Percentiles rank a stretch among this genome's conserved stretches.
Evolutionary conservation across 2,888 invertebrate genomes (phyloP).

Genomic region (Megaustenia siamemsis): DNA sequence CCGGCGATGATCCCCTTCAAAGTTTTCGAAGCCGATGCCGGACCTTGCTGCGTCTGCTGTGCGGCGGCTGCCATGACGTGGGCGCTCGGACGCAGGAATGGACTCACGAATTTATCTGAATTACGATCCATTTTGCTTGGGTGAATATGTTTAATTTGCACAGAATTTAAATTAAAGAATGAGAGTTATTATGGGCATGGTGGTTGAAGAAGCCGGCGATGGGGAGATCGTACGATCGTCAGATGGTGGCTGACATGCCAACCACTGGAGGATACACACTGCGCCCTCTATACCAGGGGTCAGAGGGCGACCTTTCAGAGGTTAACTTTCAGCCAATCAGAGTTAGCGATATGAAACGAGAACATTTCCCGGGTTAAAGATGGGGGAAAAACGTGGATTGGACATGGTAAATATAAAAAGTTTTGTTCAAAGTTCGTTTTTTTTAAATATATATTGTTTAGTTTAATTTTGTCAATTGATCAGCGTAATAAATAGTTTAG

Average conservation of each 20-base stretch:
- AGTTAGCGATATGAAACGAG: no score
- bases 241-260: slow-evolving; percentile 39
- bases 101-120: slow-evolving; percentile 58
- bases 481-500: no score
- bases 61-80: slow-evolving; percentile 63
- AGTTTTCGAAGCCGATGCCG: slow-evolving; percentile 82
- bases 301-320: slow-evolving; percentile 17
- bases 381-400: no score
- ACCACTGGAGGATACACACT: slow-evolving; percentile 12
- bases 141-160: neutral
- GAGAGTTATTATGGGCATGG: no score
- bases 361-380: no score
- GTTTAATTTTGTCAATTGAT: no score
- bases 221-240: slow-evolving; percentile 25
- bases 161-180: neutral
- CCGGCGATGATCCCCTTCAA: slow-evolving; percentile 95
- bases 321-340: slow-evolving; percentile 5
- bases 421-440: no score
- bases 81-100: slow-evolving; percentile 62
- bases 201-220: no score
- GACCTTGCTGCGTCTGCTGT: slow-evolving; percentile 53
- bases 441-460: no score
- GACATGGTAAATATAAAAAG: no score
- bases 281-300: slow-evolving; percentile 51
- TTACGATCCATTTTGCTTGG: slow-evolving; percentile 63